A percentile compares a stretch with the other conserved stretches of the same genome.
Evolutionary conservation across 1,140 invertebrate genomes (phyloP).

Genomic region (Ridgeia piscesae): DNA sequence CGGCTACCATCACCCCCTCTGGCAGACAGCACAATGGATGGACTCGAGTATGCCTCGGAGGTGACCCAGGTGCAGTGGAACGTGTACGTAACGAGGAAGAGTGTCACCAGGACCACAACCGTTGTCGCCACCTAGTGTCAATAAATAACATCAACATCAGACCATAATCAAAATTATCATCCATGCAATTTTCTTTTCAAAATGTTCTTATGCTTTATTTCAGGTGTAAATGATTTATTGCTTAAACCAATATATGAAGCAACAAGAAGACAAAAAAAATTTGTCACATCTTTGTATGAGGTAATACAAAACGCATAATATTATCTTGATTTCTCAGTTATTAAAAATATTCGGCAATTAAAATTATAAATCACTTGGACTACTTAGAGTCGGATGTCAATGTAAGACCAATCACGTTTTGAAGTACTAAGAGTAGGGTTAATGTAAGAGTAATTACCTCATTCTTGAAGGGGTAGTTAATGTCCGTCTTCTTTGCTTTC

Average conservation of each 20-base stretch:
- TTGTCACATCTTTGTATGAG: no score
- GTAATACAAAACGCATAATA: no score
- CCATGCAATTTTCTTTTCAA: not conserved
- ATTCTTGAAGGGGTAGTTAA: slow-evolving; percentile 80
- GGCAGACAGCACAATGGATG: slow-evolving; percentile 95
- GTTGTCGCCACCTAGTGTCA: slow-evolving; percentile 72
- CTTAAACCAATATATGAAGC: no score
- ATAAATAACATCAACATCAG: slow-evolving; percentile 5
- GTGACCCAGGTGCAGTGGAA: slow-evolving; percentile 99
- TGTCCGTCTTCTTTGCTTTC: slow-evolving; percentile 50
- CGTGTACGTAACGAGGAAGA: slow-evolving; percentile 88
- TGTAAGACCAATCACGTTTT: no score
- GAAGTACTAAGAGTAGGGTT: no score
- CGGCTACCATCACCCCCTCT: slow-evolving; percentile 88
- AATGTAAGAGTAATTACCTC: slow-evolving; percentile 65
- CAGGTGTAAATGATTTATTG: not conserved
- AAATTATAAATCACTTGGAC: no score
- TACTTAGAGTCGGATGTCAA: no score
- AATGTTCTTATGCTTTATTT: not conserved
- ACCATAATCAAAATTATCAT: not conserved
- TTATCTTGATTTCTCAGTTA: no score
- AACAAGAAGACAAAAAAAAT: no score
- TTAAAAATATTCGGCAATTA: no score
- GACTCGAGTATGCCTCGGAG: slow-evolving; percentile 96
- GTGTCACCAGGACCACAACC: slow-evolving; percentile 81